Base-by-base conservation (phyloP, 2,113 vertebrate species). In the Zapus hudsonius region DNA sequence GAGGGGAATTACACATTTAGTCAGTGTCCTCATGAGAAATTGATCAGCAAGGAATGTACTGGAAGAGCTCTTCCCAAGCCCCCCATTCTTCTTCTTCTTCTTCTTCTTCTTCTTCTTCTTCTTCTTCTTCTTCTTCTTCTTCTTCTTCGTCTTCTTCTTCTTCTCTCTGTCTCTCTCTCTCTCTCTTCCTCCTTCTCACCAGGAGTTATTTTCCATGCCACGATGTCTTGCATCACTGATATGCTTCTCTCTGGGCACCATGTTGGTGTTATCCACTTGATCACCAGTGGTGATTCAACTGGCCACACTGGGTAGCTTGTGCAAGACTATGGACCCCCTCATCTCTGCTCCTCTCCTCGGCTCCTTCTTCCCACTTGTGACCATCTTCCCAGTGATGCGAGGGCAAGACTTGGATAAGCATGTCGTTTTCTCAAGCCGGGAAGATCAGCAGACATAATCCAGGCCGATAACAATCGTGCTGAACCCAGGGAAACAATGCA, bases 181-280 rank as follows among this genome's bases (percentile, higher is more conserved):
- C n/a, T n/a, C n/a, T n/a, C n/a, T n/a, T n/a, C n/a, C n/a, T n/a
- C n/a, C n/a, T n/a, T n/a, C n/a, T 78, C 90, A 84, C 33, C 25
- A 82, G 36, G 23, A 9, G 22, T 74, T 73, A 84, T 88, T 94
- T 92, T 81, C 63, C 73, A 81, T 70, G 69, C 64, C 33, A 96
- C 86, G 90, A 83, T 90, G 22, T 66, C 63, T 73, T 57, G 74
- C 67, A 87, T 36, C 72, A 55, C 38, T 27, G 42, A 64, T 36
- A 57, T 79, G 33, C 5, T 74, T 16, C 42, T 91, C 38, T 75
- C n/a, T n/a, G n/a, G 75, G 80, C 52, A 79, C 38, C 7, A 13
- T 76, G 85, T 4, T 86, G 38, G 42, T 76, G 80, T 57, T n/a
- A 73, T 75, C 69, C 69, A 91, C 33, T 79, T 90, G 64, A 92